Conservation (phyloP, 2,113 vertebrate genomes). For the Dipodomys ordii region DNA sequence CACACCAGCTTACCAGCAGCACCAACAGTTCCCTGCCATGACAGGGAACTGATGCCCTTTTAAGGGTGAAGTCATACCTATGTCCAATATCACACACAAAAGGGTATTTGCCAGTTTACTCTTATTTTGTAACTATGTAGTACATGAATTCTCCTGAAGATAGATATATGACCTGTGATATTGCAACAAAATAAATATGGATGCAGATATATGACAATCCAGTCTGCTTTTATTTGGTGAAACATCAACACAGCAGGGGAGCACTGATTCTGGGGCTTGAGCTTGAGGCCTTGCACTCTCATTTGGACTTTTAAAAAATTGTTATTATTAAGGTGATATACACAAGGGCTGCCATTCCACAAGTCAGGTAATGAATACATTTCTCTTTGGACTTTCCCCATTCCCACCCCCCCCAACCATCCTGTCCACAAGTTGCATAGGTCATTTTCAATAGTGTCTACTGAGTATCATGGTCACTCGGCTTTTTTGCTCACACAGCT, state of each 20-base stretch:
- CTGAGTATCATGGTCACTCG: no score
- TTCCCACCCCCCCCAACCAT: no score
- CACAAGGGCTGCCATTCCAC: no score
- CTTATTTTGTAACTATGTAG: neutral
- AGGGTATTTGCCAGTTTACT: neutral
- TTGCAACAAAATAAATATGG: neutral
- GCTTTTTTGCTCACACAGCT: no score
- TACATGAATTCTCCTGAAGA: neutral
- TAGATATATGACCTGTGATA: neutral
- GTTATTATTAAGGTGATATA: no score
- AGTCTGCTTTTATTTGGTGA: slow-evolving; percentile 16
- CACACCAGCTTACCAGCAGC: neutral
- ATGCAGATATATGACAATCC: neutral
- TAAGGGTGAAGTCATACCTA: neutral
- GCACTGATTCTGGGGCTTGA: no score
- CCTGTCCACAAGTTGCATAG: no score
- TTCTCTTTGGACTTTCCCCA: no score
- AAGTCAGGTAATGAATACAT: no score
- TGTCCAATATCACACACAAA: neutral
- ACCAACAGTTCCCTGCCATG: neutral
- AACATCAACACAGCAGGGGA: neutral
- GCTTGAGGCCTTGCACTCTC: no score
- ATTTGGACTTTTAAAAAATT: no score
- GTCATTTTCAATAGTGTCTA: no score
- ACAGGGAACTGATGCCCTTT: neutral